These are phyloP conservation scores for Styela clava DNA, from an alignment of 23 tunicate species.

Conservation along the genomic window DNA sequence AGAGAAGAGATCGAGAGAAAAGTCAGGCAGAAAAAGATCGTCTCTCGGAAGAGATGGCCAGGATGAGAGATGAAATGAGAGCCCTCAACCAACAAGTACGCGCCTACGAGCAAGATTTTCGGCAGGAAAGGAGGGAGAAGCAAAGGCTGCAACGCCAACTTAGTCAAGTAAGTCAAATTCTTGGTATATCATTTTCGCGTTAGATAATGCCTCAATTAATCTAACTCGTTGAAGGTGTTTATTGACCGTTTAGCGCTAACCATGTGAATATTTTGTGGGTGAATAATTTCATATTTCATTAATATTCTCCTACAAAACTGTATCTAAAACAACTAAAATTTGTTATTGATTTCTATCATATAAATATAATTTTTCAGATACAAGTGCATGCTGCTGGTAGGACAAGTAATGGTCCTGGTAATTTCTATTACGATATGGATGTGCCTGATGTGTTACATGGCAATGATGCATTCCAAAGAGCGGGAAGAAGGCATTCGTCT, in stretches of 20 bases:
- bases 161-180: slow-evolving; percentile 27
- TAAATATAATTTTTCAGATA: no score
- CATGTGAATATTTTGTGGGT: no score
- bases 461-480: background rate
- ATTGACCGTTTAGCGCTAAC: no score
- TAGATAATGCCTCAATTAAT: no score
- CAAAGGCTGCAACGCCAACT: slow-evolving; percentile 50
- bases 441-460: background rate
- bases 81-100: slow-evolving; percentile 56
- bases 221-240: no score
- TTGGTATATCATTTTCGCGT: no score
- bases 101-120: slow-evolving; percentile 45
- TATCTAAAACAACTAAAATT: no score
- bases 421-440: background rate
- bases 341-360: no score
- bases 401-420: background rate
- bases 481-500: background rate
- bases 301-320: no score
- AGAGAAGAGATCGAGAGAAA: slow-evolving; percentile 61
- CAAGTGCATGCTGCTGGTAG: background rate
- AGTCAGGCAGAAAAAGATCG: slow-evolving; percentile 59
- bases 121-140: slow-evolving; percentile 49
- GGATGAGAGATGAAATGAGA: slow-evolving; percentile 42
- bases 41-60: slow-evolving; percentile 35
- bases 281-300: no score